Conservation (phyloP, 2,888 invertebrate species). For the Acheta domesticus region DNA sequence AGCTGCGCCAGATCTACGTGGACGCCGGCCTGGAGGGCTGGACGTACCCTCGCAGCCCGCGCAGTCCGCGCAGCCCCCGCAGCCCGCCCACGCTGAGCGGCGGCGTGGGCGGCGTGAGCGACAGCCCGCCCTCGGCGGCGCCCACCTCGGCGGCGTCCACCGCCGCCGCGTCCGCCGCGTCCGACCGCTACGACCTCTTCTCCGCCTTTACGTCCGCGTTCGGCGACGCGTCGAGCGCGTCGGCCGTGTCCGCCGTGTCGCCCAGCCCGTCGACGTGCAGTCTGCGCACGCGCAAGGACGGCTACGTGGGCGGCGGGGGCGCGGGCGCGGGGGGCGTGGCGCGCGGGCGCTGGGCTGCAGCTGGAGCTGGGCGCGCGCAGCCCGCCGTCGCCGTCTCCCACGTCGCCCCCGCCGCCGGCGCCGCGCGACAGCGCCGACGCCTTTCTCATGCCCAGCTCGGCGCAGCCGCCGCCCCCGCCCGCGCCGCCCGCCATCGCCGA, state of each 20-base stretch:
- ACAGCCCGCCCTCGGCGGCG: constrained; percentile 57
- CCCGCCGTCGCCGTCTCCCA: constrained; percentile 53
- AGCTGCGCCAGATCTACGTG: constrained; percentile 64
- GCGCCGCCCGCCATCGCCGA: constrained; percentile 44
- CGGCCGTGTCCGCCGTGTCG: constrained; percentile 20
- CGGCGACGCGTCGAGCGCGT: background rate
- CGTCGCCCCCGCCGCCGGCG: constrained; percentile 76
- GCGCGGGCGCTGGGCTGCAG: constrained; percentile 4
- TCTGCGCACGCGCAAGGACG: constrained; percentile 61
- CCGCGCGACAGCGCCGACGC: constrained; percentile 62
- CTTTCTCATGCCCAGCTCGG: constrained; percentile 50
- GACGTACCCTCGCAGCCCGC: constrained; percentile 64
- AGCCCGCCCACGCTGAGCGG: constrained; percentile 59
- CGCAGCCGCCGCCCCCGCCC: constrained; percentile 46
- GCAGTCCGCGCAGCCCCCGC: constrained; percentile 62
- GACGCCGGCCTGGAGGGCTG: constrained; percentile 62
- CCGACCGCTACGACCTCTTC: constrained; percentile 20
- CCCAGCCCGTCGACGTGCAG: constrained; percentile 63
- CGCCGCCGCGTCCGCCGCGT: constrained; percentile 36
- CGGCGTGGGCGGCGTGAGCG: constrained; percentile 52
- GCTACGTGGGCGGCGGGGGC: constrained; percentile 52
- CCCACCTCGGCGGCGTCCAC: constrained; percentile 37
- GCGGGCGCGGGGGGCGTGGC: background rate
- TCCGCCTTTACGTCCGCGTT: constrained; percentile 26
- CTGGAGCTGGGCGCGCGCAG: constrained; percentile 32